Conservation (phyloP, 2,797 vertebrate genomes). For the Novumbra hubbsi region DNA sequence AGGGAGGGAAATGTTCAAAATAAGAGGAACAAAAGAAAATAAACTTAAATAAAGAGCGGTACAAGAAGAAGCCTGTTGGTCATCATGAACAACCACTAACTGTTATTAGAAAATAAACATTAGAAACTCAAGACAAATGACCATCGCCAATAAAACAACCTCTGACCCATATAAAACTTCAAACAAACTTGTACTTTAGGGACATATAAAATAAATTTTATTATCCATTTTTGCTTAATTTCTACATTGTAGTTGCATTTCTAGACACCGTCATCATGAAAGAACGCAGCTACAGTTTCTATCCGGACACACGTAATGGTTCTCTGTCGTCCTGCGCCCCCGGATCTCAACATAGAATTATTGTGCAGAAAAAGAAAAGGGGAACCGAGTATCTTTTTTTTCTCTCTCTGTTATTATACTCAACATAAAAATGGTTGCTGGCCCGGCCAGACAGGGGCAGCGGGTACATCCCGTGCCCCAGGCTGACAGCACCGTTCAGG, state of each 20-base stretch:
- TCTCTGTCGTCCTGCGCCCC: constrained; percentile 22
- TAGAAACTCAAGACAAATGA: neutral
- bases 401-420: constrained; percentile 27
- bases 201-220: constrained; percentile 76
- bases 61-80: neutral
- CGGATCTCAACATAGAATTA: constrained; percentile 38
- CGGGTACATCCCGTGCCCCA: neutral
- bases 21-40: neutral
- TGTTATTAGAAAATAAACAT: neutral
- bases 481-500: constrained; percentile 41
- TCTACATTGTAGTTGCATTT: constrained; percentile 62
- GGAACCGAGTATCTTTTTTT: constrained; percentile 40
- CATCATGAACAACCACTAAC: neutral
- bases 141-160: neutral
- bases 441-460: neutral
- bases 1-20: neutral
- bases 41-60: neutral
- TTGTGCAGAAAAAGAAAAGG: constrained; percentile 40
- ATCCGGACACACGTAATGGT: constrained; percentile 38
- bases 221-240: constrained; percentile 63
- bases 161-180: constrained; percentile 2
- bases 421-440: constrained; percentile 50
- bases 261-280: constrained; percentile 56
- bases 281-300: constrained; percentile 47
- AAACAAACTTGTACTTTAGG: constrained; percentile 39